Base-by-base conservation (phyloP, 2,113 vertebrate species). In the Pteropus alecto region DNA sequence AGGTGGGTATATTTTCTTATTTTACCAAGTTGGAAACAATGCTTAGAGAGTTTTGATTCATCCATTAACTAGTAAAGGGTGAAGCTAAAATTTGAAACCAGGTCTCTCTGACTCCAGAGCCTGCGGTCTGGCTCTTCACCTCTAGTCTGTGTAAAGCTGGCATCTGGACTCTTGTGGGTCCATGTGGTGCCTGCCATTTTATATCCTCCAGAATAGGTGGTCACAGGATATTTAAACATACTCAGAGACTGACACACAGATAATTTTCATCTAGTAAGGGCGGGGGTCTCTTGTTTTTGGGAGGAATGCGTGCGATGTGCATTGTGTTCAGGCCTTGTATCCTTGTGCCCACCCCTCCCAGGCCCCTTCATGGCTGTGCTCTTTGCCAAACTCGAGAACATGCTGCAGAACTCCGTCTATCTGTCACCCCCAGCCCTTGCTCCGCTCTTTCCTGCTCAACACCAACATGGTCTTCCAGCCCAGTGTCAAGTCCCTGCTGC, bases 381-480 rank as follows among this genome's bases (percentile, higher is more conserved):
- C 71, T 99, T 99, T 21, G 97, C 99, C 98, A 99, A 99, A 98
- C 99, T 99, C 98, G 99, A 99, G 99, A 99, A 99, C 98, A 99
- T 99, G 99, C 98, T 99, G 97, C 99, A 99, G 97, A 99, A 99
- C 98, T 99, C 99, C 0, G 98, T 99, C 35, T 99, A 99, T 14
- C 97, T 99, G 99, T 97, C 99, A 99, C 98, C 99, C 99, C 19
- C 99, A 99, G 98, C 99, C 99, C 51, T 99, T 99, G 96, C 99
- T 99, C 43, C 99, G 99, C 97, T 99, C 99, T 98, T 99, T 99
- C 98, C 99, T 99, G 95, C 99, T 99, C 97, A 99, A 99, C 99
- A 99, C 99, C 98, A 99, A 99, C 99, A 99, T 99, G 99, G 99
- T 99, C 98, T 99, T 99, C 99, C 99, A 99, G 98, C 99, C 99